Base-by-base conservation (phyloP, 1,140 invertebrate genomes). In the Saccostrea glomerata region DNA sequence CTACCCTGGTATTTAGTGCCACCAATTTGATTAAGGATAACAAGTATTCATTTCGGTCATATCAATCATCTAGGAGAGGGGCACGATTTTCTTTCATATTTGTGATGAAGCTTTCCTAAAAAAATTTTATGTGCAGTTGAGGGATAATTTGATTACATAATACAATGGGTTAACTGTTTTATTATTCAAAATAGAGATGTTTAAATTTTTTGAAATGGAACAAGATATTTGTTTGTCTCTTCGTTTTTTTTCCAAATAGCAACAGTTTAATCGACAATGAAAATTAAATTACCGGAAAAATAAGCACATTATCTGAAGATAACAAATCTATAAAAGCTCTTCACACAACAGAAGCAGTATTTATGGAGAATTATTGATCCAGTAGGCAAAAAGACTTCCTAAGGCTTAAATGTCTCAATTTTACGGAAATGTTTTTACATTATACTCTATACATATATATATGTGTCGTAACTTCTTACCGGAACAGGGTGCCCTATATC, bases 271-370 rank as follows among this genome's bases (percentile, higher is more conserved):
- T 77, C 6, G 3, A 25, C 23, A 30, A 11, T 20, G 30, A 66
- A 77, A 73, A 77, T 77, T 77, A 77, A 77, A 77, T 25, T 77
- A 77, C 70, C 12, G 70, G 70, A 77, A 77, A 77, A 63, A 73
- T 73, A 36, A 77, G 70, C 70, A 36, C 25, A 25, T 77, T 77
- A 36, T 12, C 9, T 77, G 23, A 77, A 77, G 70, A 77, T 77
- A 36, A 36, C 30, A 3, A 77, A 36, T 63, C 20, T 23, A 15
- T 36, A 77, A 77, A 77, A 77, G 25, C 47, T 36, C 25, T 77
- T 77, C 70, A 77, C 25, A 30, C 70, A 30, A 30, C 70, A 13
- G 25, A 77, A 13, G 2, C 30, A 36, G 47, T 47, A 47, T 66
- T 66, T 20, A 66, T 20, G 17, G 60, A 66, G n/a, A 66, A 66